Base-by-base conservation (phyloP, 2,888 invertebrate genomes). In the Agonopterix heracliana region DNA sequence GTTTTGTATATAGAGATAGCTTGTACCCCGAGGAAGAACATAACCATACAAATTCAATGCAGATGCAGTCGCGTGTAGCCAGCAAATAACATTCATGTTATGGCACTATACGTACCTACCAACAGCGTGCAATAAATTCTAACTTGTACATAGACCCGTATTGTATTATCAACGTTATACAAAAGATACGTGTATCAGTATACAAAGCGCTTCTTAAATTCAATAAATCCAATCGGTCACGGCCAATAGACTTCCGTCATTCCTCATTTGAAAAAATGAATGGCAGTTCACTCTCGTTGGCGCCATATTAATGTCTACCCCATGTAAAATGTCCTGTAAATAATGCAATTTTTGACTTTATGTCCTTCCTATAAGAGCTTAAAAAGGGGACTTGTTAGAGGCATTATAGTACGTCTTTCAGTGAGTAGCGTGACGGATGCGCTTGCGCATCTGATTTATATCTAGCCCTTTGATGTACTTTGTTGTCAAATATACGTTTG, bases 381-480 rank as follows among this genome's bases (percentile, higher is more conserved):
- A 1, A 26, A 26, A 7, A 5, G 26, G 7, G 26, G 26, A 26
- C 51, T 59, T 59, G 57, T 61, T 70, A 81, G 80, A 80, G 79
- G 77, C 79, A 61, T 69, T 68, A 75, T 75, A 74, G 75, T 71
- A 69, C 55, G 60, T 66, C 59, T 64, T 66, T 66, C 72, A 49
- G 52, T 47, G n/a, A 57, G 55, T 43, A 59, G 59, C 68, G 66
- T 72, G 73, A 73, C 65, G 62, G 62, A 54, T 68, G 71, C 70
- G 68, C 69, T 44, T 48, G 68, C 71, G 68, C 72, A 67, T 59
- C 57, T 62, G 64, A 77, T 75, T 75, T 75, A 74, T 68, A 68
- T 59, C 54, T 59, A 66, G 56, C 64, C 61, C 82, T 84, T 84
- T 84, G 83, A 83, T 78, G 73, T 81, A 60, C 56, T 57, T 60